These are phyloP conservation scores for Enteromius radiatus DNA, from an alignment of 2,797 vertebrate species.

Conservation along the genomic window DNA sequence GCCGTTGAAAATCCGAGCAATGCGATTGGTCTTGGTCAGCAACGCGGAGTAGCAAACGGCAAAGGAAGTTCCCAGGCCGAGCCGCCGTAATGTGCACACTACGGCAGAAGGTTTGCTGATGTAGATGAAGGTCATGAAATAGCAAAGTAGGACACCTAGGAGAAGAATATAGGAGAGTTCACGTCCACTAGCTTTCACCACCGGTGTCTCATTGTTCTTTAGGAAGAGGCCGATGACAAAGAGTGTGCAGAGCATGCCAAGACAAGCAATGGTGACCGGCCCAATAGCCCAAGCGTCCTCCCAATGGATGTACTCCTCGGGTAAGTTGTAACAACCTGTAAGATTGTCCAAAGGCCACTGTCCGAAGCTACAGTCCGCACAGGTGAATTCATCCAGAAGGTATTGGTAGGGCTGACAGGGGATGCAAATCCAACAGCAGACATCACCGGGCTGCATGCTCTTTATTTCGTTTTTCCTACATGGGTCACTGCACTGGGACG, in stretches of 20 bases:
- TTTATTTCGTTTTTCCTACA: constrained; percentile 96
- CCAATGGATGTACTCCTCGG: constrained; percentile 97
- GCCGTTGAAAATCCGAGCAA: constrained; percentile 93
- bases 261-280: constrained; percentile 91
- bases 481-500: constrained; percentile 98
- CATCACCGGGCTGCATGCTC: constrained; percentile 96
- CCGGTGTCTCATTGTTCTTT: constrained; percentile 91
- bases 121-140: constrained; percentile 97
- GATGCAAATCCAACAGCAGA: constrained; percentile 99
- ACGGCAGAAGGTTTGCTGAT: constrained; percentile 91
- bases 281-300: constrained; percentile 95
- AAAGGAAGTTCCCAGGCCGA: constrained; percentile 93
- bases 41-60: constrained; percentile 96
- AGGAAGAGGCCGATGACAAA: constrained; percentile 90
- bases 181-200: constrained; percentile 95
- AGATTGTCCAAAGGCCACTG: constrained; percentile 93
- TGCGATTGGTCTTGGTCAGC: constrained; percentile 97
- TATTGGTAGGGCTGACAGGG: constrained; percentile 95
- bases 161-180: constrained; percentile 97
- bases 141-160: constrained; percentile 94
- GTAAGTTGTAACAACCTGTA: constrained; percentile 91
- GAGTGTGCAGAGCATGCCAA: constrained; percentile 93
- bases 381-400: constrained; percentile 92
- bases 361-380: constrained; percentile 91
- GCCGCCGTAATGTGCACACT: constrained; percentile 90